phyloP scores from a whole-genome alignment of 2,113 vertebrate genomes.

The Tor tambroides region DNA sequence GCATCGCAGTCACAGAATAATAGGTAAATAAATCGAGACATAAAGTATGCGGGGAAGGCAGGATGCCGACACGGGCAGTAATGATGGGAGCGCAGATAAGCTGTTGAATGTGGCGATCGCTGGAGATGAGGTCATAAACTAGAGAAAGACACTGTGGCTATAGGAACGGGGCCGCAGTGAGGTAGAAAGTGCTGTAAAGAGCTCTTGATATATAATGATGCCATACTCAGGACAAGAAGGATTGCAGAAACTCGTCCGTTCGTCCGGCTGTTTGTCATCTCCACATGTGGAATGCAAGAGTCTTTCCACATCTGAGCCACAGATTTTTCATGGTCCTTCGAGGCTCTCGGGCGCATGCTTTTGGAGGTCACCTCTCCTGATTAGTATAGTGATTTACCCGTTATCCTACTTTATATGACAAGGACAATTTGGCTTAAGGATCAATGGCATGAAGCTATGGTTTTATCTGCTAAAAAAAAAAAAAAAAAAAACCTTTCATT shows the following conservation, averaged over 20 bases:
- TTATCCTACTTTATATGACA: background rate
- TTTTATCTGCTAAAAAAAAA: background rate
- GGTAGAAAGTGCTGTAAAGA: slow-evolving; percentile 27
- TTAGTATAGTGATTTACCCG: background rate
- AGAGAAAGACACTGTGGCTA: slow-evolving; percentile 21
- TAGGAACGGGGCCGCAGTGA: background rate
- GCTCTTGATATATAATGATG: slow-evolving; percentile 51
- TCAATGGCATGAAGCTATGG: background rate
- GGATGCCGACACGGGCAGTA: slow-evolving; percentile 17
- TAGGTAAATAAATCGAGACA: slow-evolving; percentile 47
- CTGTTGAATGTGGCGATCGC: slow-evolving; percentile 11
- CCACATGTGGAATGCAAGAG: background rate
- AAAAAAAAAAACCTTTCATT: too few species aligned
- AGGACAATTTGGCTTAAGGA: background rate
- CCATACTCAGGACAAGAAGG: slow-evolving; percentile 18
- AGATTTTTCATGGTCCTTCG: background rate
- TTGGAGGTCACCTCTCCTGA: background rate
- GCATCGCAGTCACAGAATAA: slow-evolving; percentile 28
- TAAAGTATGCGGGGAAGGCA: slow-evolving; percentile 36
- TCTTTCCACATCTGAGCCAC: background rate
- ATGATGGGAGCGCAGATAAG: slow-evolving; percentile 46
- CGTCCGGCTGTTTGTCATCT: background rate
- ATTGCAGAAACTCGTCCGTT: background rate
- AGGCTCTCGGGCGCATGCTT: background rate
- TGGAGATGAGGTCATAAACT: slow-evolving; percentile 51